Conservation (phyloP, 92 coral and sea anemone genomes). For the Actinostola sp. region DNA sequence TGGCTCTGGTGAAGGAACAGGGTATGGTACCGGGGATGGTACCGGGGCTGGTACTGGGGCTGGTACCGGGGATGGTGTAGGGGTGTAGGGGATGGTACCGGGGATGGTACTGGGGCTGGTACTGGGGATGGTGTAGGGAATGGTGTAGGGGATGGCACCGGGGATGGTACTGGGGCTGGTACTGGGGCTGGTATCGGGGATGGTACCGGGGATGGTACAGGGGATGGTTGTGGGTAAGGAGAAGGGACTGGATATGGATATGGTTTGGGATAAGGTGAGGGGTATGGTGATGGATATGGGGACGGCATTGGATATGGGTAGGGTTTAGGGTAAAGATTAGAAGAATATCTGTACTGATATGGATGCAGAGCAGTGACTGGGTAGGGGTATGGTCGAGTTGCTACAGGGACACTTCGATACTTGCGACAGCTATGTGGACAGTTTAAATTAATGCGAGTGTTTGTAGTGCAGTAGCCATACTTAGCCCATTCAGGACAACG, state of each 20-base stretch:
- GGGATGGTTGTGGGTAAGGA: slow-evolving; percentile 27
- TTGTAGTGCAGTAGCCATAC: slow-evolving; percentile 48
- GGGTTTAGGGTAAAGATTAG: neutral
- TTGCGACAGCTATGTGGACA: slow-evolving; percentile 64
- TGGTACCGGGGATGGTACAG: slow-evolving; percentile 17
- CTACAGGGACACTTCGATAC: slow-evolving; percentile 16
- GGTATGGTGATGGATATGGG: neutral
- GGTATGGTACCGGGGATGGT: slow-evolving; percentile 1
- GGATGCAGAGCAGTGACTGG: slow-evolving; percentile 38
- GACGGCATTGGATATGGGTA: neutral
- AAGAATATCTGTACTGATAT: slow-evolving; percentile 21
- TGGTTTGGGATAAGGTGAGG: neutral
- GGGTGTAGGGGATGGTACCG: neutral
- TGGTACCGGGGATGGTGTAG: slow-evolving; percentile 5
- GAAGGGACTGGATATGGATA: neutral
- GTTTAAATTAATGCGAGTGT: slow-evolving; percentile 21
- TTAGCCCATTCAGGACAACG: slow-evolving; percentile 61
- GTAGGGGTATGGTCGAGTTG: slow-evolving; percentile 39
- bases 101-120: neutral
- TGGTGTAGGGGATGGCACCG: neutral
- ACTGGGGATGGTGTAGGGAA: neutral
- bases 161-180: slow-evolving; percentile 27
- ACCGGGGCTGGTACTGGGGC: slow-evolving; percentile 10
- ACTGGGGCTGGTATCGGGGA: slow-evolving; percentile 16
- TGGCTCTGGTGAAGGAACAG: slow-evolving; percentile 11